Base-by-base conservation (phyloP, 2,888 invertebrate species). In the Sesia bembeciformis region DNA sequence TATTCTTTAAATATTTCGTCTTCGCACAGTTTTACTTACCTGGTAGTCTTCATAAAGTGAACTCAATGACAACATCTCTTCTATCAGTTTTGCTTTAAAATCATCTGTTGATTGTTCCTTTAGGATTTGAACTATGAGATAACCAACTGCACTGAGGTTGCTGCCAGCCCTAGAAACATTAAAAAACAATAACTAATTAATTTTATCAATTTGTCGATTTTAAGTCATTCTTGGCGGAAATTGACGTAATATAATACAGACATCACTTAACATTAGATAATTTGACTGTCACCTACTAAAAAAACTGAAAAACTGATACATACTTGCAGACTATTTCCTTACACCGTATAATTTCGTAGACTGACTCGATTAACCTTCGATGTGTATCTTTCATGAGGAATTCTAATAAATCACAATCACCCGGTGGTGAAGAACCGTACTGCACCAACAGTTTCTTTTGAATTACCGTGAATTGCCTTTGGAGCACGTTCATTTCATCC, bases 341-440 rank as follows among this genome's bases (percentile, higher is more conserved):
- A 58, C 81, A 81, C 52, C 78, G 67, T 64, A 91, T 82, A 23
- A 93, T 83, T 56, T 84, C 73, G 52, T 90, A 77, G 0, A 90
- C 87, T 4, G 82, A 76, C 50, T 76, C 75, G 46, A 87, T 76
- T n/a, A 93, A 83, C 69, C 93, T 92, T 58, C 89, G 75, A 68
- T 94, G 92, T 0, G 95, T 94, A 58, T 94, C 93, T 57, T 92
- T 92, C 68, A 95, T 88, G 4, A 96, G 81, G 52, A 92, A 91
- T 73, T 95, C 94, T 53, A 97, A 79, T 56, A 93, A 92, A 51
- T 92, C 91, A 58, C 96, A 89, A 49, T 95, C 93, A 2, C 93
- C 91, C 0, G 95, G 94, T 53, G 94, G 96, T 70, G 94, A 92
- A 56, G 96, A 95, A 62, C 95, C 94, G 70, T 94, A 94, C 70